Conservation (phyloP, 2,113 vertebrate genomes). For the Ictidomys tridecemlineatus region DNA sequence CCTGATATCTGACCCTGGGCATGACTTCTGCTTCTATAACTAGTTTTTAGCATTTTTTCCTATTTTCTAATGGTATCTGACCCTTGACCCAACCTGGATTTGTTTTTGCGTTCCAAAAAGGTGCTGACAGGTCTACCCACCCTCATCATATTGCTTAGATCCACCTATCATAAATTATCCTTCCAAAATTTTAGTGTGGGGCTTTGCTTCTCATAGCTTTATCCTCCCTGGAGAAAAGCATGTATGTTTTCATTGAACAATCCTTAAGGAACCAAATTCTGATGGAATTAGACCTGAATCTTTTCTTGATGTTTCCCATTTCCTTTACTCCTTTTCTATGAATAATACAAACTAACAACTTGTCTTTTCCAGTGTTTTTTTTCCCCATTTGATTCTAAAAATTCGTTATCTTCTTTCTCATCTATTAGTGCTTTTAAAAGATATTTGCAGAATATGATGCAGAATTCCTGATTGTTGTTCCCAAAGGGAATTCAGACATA, state of each 20-base stretch:
- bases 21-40: neutral
- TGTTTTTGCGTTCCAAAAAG: neutral
- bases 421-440: neutral
- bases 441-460: neutral
- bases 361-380: neutral
- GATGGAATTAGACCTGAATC: neutral
- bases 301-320: neutral
- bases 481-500: neutral
- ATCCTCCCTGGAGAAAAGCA: neutral
- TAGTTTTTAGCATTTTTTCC: neutral
- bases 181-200: neutral
- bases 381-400: neutral
- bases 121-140: neutral
- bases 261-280: constrained; percentile 32
- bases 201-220: neutral
- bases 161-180: neutral
- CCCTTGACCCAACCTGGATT: neutral
- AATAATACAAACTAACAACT: neutral
- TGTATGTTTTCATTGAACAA: neutral
- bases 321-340: neutral
- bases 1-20: neutral
- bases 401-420: constrained; percentile 26
- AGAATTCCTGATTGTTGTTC: neutral
- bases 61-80: neutral
- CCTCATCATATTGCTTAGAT: neutral